A percentile compares a stretch with the other conserved stretches of the same genome.
phyloP scores from a whole-genome alignment of 2,113 vertebrate species.

The Nannospalax galili region DNA sequence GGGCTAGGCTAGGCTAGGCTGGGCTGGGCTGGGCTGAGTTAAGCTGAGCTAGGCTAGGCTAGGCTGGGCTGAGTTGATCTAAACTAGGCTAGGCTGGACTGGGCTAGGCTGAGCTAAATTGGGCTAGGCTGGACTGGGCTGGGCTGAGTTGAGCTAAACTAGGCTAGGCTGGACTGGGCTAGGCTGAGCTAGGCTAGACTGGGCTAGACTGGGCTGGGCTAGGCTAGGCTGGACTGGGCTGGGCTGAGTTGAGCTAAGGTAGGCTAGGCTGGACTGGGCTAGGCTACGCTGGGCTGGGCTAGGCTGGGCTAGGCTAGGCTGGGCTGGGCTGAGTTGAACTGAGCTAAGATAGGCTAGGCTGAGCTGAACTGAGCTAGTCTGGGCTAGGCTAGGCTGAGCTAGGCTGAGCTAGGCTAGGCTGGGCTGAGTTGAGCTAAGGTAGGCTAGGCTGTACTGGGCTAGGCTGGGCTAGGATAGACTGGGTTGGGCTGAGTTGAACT shows the following conservation, averaged over 20 bases:
- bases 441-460: too few species aligned
- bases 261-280: background rate
- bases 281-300: accelerated
- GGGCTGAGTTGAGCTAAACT: accelerated
- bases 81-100: background rate
- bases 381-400: background rate
- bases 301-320: background rate
- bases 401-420: too few species aligned
- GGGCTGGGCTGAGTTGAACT: background rate
- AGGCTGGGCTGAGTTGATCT: accelerated
- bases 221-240: background rate
- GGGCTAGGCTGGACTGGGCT: accelerated
- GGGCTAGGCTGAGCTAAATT: accelerated
- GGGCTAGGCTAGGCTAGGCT: background rate
- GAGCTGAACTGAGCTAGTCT: too few species aligned
- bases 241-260: accelerated
- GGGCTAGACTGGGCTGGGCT: background rate
- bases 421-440: too few species aligned
- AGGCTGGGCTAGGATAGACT: too few species aligned
- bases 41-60: background rate
- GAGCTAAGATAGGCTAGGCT: background rate
- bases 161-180: background rate
- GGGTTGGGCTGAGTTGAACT: background rate
- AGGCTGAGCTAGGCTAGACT: too few species aligned
- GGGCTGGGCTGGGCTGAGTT: background rate